Base-by-base conservation (phyloP, 2,797 vertebrate genomes). In the Nannoperca obscura region DNA sequence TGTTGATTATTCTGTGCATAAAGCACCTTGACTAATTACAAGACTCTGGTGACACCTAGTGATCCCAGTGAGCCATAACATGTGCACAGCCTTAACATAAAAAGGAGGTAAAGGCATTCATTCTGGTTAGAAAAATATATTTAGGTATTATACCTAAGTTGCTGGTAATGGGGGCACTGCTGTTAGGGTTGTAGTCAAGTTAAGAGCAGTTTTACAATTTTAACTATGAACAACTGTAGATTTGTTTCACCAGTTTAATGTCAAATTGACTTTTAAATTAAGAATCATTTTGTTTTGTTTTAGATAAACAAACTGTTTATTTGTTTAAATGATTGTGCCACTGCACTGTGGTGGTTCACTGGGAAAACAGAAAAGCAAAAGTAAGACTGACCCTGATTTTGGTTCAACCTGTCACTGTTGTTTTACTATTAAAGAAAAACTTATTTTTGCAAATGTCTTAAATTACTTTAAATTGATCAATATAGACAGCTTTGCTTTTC, bases 31-130 rank as follows among this genome's bases (percentile, higher is more conserved):
- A 34, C 46, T 24, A 24, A 63, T 67, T 44, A 63, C 20, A 44
- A 11, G 66, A 34, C 79, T 87, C 65, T 86, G 70, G 67, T 85
- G 91, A 84, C 92, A 88, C 83, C 93, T 93, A 88, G 87, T 90
- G 91, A 79, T 49, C 22, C 1, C n/a, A 55, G 2, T 15, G 42
- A 84, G 85, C 7, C 47, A 91, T 69, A 62, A 61, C 87, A 71
- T 7, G 32, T 64, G 54, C 2, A 71, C 50, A 57, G 20, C 36
- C 66, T 27, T 5, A 1, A 50, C 20, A 9, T 30, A 13, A 50
- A 59, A 63, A 63, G 2, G 11, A 77, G 20, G 1, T 36, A 44
- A 44, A 24, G 32, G 3, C 36, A 24, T 22, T 8, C 6, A 12
- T 32, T 74, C 7, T 14, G 0, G 7, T 55, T 27, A 30, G 8